These are phyloP conservation scores for Cylindroiulus punctatus DNA, from an alignment of 2,888 invertebrate species.

Conservation along the genomic window DNA sequence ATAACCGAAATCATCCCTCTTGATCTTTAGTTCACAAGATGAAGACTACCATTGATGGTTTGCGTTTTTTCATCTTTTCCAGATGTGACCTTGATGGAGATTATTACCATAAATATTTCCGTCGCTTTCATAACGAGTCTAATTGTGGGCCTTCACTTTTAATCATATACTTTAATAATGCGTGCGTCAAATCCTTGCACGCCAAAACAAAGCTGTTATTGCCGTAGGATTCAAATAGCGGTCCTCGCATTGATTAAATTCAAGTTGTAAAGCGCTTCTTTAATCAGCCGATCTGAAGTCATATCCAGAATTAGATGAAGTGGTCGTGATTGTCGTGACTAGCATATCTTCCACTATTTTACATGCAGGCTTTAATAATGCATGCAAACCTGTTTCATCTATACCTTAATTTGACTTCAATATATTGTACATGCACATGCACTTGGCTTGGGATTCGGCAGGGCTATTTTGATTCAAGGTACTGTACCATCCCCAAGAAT, in stretches of 20 bases:
- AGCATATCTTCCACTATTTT: neutral
- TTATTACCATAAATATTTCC: constrained; percentile 32
- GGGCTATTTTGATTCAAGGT: too few species aligned
- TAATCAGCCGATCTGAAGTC: neutral
- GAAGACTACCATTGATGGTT: neutral
- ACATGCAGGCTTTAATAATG: neutral
- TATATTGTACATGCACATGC: too few species aligned
- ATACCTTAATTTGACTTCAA: too few species aligned
- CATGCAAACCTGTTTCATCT: too few species aligned
- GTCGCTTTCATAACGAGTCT: neutral
- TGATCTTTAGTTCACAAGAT: constrained; percentile 6
- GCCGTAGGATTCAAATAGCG: neutral
- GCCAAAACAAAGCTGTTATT: constrained; percentile 10
- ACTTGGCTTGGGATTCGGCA: too few species aligned
- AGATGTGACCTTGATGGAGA: constrained; percentile 2
- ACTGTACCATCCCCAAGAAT: too few species aligned
- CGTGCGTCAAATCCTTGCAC: neutral
- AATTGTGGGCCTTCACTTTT: neutral
- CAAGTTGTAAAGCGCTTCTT: neutral
- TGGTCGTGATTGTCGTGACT: neutral
- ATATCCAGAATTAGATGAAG: neutral
- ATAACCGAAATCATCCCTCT: constrained; percentile 14
- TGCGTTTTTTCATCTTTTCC: neutral
- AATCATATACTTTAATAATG: neutral
- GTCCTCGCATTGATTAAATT: neutral